phyloP scores from a whole-genome alignment of 2,113 vertebrate genomes.

The Pipra filicauda region DNA sequence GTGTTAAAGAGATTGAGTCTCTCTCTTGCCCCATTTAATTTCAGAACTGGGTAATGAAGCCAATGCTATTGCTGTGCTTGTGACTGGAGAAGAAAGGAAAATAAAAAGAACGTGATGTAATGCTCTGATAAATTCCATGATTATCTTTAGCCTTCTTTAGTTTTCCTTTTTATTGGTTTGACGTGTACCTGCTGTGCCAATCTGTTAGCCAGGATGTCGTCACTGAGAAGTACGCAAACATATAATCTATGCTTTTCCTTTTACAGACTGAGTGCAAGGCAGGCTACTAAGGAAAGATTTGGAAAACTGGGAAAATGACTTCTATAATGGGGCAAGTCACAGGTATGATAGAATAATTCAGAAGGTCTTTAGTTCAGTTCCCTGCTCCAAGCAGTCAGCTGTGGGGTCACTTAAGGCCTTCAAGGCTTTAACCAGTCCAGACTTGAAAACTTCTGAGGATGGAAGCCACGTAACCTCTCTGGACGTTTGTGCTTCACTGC shows the following conservation, averaged over 20 bases:
- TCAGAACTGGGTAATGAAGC: conserved; percentile 32
- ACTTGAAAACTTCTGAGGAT: neutral
- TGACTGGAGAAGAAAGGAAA: neutral
- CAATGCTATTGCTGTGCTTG: neutral
- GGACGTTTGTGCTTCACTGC: neutral
- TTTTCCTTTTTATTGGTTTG: conserved; percentile 29
- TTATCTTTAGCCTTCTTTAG: neutral
- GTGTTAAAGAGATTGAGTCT: neutral
- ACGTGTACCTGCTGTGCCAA: conserved; percentile 50
- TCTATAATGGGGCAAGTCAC: neutral
- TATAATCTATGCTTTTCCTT: neutral
- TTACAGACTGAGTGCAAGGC: neutral
- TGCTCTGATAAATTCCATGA: conserved; percentile 35
- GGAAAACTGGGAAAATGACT: neutral
- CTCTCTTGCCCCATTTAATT: conserved; percentile 38
- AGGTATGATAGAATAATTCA: neutral
- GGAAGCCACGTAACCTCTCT: neutral
- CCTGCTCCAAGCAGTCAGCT: neutral
- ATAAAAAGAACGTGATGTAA: conserved; percentile 23
- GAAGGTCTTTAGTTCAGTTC: neutral
- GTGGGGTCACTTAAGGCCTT: neutral
- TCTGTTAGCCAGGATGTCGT: conserved; percentile 1
- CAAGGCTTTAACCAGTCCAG: neutral
- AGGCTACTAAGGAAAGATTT: neutral
- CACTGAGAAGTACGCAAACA: neutral